Conservation (phyloP, 2,797 vertebrate species). For the Coranthus polyacanthus region DNA sequence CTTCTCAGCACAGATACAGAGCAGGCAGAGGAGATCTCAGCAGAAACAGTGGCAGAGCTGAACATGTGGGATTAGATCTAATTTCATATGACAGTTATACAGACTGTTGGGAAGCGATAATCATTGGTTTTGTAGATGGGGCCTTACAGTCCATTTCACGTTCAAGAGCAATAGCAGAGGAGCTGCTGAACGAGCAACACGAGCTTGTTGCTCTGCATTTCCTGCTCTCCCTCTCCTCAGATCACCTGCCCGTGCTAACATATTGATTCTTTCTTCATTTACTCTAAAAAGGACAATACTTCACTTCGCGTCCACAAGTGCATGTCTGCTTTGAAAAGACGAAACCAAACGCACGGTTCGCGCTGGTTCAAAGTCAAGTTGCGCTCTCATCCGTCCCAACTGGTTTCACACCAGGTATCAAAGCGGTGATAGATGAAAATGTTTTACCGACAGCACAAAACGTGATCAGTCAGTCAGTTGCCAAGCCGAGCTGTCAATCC, state of each 20-base stretch:
- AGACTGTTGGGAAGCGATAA: background rate
- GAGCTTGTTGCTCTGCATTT: too few species aligned
- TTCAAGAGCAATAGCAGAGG: too few species aligned
- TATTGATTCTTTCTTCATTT: too few species aligned
- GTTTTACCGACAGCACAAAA: conserved; percentile 20
- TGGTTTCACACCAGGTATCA: conserved; percentile 18
- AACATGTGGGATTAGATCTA: conserved; percentile 24
- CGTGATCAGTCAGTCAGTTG: conserved; percentile 19
- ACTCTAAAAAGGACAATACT: too few species aligned
- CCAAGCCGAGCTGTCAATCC: conserved; percentile 22
- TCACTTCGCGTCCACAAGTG: background rate
- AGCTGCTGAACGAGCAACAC: too few species aligned
- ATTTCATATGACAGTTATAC: background rate
- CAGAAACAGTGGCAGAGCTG: conserved; percentile 8
- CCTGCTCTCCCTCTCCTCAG: too few species aligned
- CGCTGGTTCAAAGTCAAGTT: conserved; percentile 10
- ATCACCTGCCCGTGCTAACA: too few species aligned
- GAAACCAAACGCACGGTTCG: background rate
- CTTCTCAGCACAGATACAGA: background rate
- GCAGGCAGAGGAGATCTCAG: background rate
- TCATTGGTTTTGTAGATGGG: background rate
- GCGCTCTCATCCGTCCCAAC: background rate
- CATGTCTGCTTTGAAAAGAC: background rate
- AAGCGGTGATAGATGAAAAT: conserved; percentile 13
- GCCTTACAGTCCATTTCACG: too few species aligned